Percentiles rank a stretch among this genome's conserved stretches.
Evolutionary conservation across 2,113 vertebrate species (phyloP).

Genomic region (Aegotheles bennettii): DNA sequence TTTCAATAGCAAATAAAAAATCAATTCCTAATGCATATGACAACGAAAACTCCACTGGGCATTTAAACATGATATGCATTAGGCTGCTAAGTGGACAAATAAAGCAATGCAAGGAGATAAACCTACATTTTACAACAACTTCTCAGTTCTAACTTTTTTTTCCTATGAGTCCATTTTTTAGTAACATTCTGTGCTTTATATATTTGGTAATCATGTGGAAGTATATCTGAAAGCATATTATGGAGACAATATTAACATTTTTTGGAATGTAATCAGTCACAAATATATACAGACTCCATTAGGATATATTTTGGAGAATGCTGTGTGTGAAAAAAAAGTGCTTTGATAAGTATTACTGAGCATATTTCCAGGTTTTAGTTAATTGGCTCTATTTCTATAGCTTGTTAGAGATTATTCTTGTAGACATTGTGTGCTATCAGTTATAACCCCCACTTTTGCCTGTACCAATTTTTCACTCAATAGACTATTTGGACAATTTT

Average conservation of each 20-base stretch:
- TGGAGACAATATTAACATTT: neutral
- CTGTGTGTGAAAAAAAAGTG: neutral
- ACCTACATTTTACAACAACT: neutral
- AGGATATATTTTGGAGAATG: neutral
- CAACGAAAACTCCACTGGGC: neutral
- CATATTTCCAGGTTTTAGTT: neutral
- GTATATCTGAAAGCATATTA: neutral
- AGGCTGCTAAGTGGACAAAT: neutral
- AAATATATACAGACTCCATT: neutral
- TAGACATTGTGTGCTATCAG: neutral
- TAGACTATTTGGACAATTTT: neutral
- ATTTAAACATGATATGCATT: neutral
- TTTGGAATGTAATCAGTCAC: neutral
- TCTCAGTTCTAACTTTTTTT: neutral
- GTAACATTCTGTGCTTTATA: neutral
- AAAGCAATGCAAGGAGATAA: neutral
- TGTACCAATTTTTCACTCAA: neutral
- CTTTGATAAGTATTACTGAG: neutral
- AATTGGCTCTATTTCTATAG: neutral
- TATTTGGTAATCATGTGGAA: neutral
- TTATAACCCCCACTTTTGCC: neutral
- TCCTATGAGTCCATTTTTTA: neutral
- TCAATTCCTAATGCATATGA: neutral
- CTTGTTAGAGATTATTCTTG: neutral
- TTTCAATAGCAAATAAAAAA: conserved; percentile 44